Base-by-base conservation (phyloP, 2,797 vertebrate species). In the Pangasius mekongensis region DNA sequence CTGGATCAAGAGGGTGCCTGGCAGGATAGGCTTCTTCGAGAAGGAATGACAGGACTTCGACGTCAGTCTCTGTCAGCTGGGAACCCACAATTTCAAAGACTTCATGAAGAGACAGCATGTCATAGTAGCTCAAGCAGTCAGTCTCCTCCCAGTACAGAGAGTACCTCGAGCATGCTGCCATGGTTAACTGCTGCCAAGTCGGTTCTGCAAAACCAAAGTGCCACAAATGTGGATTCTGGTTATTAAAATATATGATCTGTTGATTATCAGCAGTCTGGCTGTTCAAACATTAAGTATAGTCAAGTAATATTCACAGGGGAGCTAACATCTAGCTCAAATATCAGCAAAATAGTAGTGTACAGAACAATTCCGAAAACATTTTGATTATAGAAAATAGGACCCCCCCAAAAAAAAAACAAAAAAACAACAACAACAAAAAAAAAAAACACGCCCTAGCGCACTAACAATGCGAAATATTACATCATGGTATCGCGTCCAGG, bases 1-100 rank as follows among this genome's bases (percentile, higher is more conserved):
- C 91, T 43, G 96, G 97, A 90, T 97, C 94, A 5, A 97, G 94
- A 5, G 96, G 96, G 89, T 97, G 97, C 27, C 87, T 82, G 1
- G 91, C 90, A 1, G 92, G 92, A 89, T 94, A 96, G 2, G 94
- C 94, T 94, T 98, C 97, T 66, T 97, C 96, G 90, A 98, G 91
- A 36, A 98, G 95, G 91, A 98, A 98, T 1, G 97, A 97, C 86
- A 98, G 93, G 69, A 97, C 97, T 20, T 97, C 97, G 39, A 97
- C 89, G 74, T 98, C 98, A 8, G 93, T 94, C 87, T 97, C 96
- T 2, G 96, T 98, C 91, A 98, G 94, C 89, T 98, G 98, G 89
- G 96, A 96, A 86, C 97, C 97, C 76, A 98, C 96, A n/a, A 97
- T 92, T 91, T 98, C 96, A 93, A 97, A 98, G 89, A 98, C 92